phyloP scores from a whole-genome alignment of 2,888 invertebrate genomes.

The Acrobasis consociella region DNA sequence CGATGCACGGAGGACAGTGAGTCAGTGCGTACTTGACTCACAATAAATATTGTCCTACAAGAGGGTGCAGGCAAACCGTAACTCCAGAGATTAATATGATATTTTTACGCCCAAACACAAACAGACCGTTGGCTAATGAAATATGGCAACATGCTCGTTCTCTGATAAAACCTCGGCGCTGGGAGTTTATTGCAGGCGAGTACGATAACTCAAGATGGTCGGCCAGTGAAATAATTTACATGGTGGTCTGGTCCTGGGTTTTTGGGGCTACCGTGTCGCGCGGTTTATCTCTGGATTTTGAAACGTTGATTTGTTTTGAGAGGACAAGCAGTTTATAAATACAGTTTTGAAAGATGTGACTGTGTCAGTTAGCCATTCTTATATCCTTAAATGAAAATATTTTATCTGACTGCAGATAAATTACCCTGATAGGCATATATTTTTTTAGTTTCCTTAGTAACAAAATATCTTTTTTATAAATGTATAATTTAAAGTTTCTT shows the following conservation, averaged over 20 bases:
- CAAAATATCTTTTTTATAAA: no score
- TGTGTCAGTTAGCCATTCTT: no score
- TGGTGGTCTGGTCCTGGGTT: conserved; percentile 62
- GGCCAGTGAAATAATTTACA: conserved; percentile 74
- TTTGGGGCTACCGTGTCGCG: conserved; percentile 65
- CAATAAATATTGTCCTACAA: conserved; percentile 64
- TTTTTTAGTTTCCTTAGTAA: no score
- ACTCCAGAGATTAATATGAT: conserved; percentile 74
- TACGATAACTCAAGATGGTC: conserved; percentile 71
- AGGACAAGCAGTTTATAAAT: neutral
- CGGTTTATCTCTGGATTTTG: conserved; percentile 21
- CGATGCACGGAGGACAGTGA: conserved; percentile 41
- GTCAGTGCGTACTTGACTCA: conserved; percentile 48
- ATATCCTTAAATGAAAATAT: no score
- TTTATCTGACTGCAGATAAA: no score
- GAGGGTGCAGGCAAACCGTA: conserved; percentile 64
- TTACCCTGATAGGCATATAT: no score
- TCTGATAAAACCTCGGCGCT: conserved; percentile 74
- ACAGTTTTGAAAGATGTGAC: neutral
- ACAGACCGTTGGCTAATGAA: conserved; percentile 71
- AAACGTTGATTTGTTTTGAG: neutral
- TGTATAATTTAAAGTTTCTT: no score
- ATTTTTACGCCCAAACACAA: conserved; percentile 70
- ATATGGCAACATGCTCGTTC: conserved; percentile 74
- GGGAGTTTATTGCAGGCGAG: conserved; percentile 72